phyloP scores from a whole-genome alignment of 2,888 invertebrate species.

The Hoplodrina blanda region DNA sequence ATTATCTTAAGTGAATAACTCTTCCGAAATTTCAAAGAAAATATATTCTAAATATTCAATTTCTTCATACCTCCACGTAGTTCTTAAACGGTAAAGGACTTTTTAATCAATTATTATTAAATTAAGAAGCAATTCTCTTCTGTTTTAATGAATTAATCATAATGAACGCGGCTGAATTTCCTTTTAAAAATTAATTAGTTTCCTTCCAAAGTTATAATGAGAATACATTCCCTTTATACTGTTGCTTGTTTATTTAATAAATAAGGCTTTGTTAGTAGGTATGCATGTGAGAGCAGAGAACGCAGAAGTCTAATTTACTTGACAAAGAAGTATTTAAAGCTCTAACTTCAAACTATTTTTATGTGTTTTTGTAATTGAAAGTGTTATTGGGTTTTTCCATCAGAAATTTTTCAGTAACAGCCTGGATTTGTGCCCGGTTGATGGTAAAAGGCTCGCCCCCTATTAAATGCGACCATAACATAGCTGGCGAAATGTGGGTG shows the following conservation, averaged over 20 bases:
- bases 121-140: conserved; percentile 39
- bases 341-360: no score
- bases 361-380: no score
- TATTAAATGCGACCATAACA: no score
- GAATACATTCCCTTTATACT: conserved; percentile 73
- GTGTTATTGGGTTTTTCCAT: no score
- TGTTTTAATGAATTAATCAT: conserved; percentile 48
- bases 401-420: no score
- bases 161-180: conserved; percentile 39
- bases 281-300: conserved; percentile 26
- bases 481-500: no score
- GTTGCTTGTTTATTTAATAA: conserved; percentile 75
- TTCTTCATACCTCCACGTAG: not conserved
- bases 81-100: conserved; percentile 10
- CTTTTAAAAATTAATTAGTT: conserved; percentile 59
- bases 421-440: no score
- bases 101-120: conserved; percentile 49
- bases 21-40: not conserved
- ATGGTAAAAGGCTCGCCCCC: no score
- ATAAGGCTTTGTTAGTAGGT: conserved; percentile 68
- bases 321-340: no score
- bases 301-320: conserved; percentile 44
- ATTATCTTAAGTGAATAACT: not conserved
- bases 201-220: conserved; percentile 63
- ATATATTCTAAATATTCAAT: not conserved